A percentile compares a stretch with the other conserved stretches of the same genome.
Evolutionary conservation across 2,797 vertebrate species (phyloP).

Genomic region (Cottoperca gobio): DNA sequence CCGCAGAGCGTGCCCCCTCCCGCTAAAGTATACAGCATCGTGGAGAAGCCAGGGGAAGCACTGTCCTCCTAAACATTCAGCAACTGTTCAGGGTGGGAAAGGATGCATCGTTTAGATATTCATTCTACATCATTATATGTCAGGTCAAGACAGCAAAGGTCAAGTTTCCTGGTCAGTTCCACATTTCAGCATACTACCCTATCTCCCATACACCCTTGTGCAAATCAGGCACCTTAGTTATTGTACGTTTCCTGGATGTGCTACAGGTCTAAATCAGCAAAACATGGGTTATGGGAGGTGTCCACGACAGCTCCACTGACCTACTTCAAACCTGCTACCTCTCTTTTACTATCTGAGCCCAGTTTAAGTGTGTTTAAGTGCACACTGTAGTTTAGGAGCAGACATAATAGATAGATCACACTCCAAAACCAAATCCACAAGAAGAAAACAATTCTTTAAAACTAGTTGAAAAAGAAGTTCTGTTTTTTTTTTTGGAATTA

Average conservation of each 20-base stretch:
- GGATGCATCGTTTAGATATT: not conserved
- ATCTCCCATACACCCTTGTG: not conserved
- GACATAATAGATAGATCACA: not conserved
- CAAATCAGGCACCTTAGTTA: not conserved
- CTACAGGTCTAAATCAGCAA: not conserved
- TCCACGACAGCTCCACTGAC: not conserved
- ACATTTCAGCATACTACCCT: no score
- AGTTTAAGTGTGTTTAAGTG: not conserved
- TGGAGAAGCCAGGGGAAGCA: conserved; percentile 63
- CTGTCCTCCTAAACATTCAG: conserved; percentile 68
- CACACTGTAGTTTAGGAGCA: not conserved
- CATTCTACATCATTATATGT: not conserved
- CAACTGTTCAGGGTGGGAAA: conserved; percentile 27
- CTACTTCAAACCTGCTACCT: not conserved
- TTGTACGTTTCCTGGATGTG: not conserved
- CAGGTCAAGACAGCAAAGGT: not conserved
- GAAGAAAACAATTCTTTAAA: not conserved
- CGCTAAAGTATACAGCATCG: conserved; percentile 84
- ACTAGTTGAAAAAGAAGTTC: not conserved
- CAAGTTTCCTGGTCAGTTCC: not conserved
- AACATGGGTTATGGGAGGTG: not conserved
- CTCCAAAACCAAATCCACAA: not conserved
- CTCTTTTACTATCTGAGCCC: not conserved
- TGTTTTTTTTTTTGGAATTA: not conserved
- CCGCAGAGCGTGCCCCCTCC: conserved; percentile 88